phyloP scores from a whole-genome alignment of 1,140 invertebrate genomes.

The Pteromalus puparum region DNA sequence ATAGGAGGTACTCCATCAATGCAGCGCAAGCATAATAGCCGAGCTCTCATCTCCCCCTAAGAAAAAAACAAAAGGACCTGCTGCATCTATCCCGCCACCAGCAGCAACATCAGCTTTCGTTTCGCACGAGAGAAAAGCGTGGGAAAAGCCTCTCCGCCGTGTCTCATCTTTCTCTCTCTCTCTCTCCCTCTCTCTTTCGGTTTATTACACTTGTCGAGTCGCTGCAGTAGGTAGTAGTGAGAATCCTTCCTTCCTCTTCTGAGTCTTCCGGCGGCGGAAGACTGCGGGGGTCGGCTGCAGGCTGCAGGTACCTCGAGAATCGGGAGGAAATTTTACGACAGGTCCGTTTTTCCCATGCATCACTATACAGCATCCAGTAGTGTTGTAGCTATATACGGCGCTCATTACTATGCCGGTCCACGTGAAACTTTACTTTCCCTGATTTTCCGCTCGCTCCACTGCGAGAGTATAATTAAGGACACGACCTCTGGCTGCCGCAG shows the following conservation, averaged over 20 bases:
- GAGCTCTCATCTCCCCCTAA: not conserved
- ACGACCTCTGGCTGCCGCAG: not conserved
- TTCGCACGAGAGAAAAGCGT: constrained; percentile 25
- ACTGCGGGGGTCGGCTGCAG: constrained; percentile 4
- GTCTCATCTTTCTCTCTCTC: too few relatives aligned
- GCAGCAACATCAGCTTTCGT: constrained; percentile 12
- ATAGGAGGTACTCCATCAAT: not conserved
- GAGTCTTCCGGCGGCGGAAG: too few relatives aligned
- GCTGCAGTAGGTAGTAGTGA: not conserved
- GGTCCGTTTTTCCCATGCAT: constrained; percentile 25
- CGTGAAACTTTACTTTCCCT: not conserved
- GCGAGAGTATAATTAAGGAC: not conserved
- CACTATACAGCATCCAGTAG: too few relatives aligned
- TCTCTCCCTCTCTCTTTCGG: not conserved
- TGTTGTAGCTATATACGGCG: too few relatives aligned
- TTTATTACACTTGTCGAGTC: constrained; percentile 48
- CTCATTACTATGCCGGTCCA: constrained; percentile 41
- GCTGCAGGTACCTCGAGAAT: constrained; percentile 39
- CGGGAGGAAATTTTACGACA: constrained; percentile 32
- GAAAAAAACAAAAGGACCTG: constrained; percentile 17
- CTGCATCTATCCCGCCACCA: not conserved
- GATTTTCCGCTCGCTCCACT: not conserved
- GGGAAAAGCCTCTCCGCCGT: constrained; percentile 3
- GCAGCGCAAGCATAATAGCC: not conserved
- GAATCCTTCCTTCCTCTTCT: too few relatives aligned